Conservation (phyloP, 2,888 invertebrate species). For the Pteria penguin region DNA sequence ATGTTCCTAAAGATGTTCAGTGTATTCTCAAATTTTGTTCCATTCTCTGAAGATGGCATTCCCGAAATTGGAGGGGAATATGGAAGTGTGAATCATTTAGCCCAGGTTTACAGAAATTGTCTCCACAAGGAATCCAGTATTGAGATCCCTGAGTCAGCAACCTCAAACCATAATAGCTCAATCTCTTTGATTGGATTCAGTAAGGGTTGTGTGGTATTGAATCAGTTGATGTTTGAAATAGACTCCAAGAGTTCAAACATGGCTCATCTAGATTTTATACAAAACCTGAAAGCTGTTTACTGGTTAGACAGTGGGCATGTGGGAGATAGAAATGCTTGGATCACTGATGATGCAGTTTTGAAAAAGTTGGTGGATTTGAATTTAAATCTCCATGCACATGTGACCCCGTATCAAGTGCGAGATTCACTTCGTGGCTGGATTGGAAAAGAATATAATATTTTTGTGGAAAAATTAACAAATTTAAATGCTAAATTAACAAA, state of each 20-base stretch:
- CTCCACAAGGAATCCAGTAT: not conserved
- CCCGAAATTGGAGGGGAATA: conserved; percentile 89
- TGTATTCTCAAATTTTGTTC: conserved; percentile 93
- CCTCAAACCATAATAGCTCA: conserved; percentile 26
- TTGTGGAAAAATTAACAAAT: conserved; percentile 85
- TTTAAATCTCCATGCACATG: conserved; percentile 88
- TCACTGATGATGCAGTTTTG: conserved; percentile 87
- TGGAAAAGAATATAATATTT: conserved; percentile 89
- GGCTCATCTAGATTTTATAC: conserved; percentile 79
- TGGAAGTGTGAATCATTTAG: conserved; percentile 87
- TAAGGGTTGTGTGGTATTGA: conserved; percentile 95
- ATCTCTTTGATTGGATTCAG: conserved; percentile 89
- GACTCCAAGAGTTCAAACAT: conserved; percentile 78
- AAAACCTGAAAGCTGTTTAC: conserved; percentile 87
- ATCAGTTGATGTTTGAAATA: conserved; percentile 93
- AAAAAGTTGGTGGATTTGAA: conserved; percentile 84
- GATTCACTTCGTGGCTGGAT: conserved; percentile 92
- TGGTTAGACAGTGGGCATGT: conserved; percentile 96
- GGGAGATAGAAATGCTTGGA: conserved; percentile 93
- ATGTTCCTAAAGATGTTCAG: conserved; percentile 92
- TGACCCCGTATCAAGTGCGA: conserved; percentile 93
- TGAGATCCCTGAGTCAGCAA: not conserved
- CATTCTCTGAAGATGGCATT: conserved; percentile 87
- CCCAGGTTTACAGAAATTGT: conserved; percentile 81
- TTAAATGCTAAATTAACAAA: conserved; percentile 86